Percentiles rank a stretch among this genome's conserved stretches.
These are phyloP conservation scores for Andrena chrysosceles DNA, from an alignment of 2,888 invertebrate genomes.

Conservation along the genomic window DNA sequence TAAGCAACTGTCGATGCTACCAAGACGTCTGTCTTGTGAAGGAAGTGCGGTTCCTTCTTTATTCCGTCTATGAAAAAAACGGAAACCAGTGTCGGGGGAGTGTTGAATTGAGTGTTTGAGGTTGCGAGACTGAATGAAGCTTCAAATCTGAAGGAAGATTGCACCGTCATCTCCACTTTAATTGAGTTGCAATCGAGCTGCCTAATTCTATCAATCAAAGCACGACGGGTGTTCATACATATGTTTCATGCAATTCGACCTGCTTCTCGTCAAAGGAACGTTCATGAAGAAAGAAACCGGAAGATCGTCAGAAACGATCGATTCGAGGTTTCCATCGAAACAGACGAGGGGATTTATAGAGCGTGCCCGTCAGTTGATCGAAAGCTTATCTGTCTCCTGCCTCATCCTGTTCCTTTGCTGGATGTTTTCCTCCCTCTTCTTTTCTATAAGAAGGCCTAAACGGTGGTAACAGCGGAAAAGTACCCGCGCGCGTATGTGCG, in stretches of 20 bases:
- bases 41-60: not conserved
- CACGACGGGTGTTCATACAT: no score
- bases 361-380: conserved; percentile 62
- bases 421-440: conserved; percentile 6
- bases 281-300: not conserved
- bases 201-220: no score
- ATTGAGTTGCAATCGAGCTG: no score
- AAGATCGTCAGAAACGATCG: conserved; percentile 6
- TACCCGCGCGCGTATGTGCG: conserved; percentile 52
- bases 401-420: conserved; percentile 42
- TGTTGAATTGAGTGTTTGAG: not conserved
- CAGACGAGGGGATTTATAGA: conserved; percentile 60
- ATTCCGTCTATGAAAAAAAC: not conserved
- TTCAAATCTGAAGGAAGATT: no score
- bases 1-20: not conserved
- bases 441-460: conserved; percentile 36
- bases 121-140: no score
- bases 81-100: not conserved
- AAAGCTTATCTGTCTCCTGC: conserved; percentile 61
- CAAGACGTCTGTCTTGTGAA: not conserved
- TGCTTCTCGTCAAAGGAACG: not conserved
- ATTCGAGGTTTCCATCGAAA: conserved; percentile 5
- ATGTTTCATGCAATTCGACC: no score
- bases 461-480: conserved; percentile 64
- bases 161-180: no score